These are phyloP conservation scores for Aplocera efformata DNA, from an alignment of 2,888 invertebrate genomes.

Conservation along the genomic window DNA sequence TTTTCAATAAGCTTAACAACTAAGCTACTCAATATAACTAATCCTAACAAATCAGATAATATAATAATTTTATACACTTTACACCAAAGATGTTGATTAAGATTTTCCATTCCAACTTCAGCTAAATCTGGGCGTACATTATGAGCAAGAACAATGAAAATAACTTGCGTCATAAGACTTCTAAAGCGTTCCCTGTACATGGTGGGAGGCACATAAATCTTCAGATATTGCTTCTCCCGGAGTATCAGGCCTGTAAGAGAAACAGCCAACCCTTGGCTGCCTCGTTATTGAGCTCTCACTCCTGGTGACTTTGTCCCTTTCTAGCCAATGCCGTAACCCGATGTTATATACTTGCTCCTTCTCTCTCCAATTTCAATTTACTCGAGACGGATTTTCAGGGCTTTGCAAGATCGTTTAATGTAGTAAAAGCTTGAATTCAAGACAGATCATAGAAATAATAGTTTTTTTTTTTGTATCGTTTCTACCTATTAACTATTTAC, in stretches of 20 bases:
- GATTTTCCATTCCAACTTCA: no score
- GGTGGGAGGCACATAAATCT: slow-evolving; percentile 70
- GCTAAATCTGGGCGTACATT: slow-evolving; percentile 31
- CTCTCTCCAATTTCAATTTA: slow-evolving; percentile 79
- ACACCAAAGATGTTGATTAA: no score
- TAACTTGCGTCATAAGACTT: slow-evolving; percentile 61
- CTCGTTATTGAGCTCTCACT: slow-evolving; percentile 81
- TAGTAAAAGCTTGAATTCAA: slow-evolving; percentile 30
- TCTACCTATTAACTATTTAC: not conserved
- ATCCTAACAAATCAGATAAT: no score
- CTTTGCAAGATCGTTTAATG: slow-evolving; percentile 60
- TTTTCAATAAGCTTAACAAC: no score
- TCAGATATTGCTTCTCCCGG: slow-evolving; percentile 70
- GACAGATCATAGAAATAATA: not conserved
- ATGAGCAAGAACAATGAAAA: slow-evolving; percentile 54
- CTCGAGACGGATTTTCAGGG: slow-evolving; percentile 79
- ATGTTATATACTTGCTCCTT: slow-evolving; percentile 40
- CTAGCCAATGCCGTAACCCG: slow-evolving; percentile 33
- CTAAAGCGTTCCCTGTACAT: slow-evolving; percentile 58
- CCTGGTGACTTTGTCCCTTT: slow-evolving; percentile 53
- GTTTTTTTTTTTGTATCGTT: not conserved
- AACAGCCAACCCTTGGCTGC: slow-evolving; percentile 79
- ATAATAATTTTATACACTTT: no score
- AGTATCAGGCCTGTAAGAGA: slow-evolving; percentile 69
- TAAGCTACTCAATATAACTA: no score